Evolutionary conservation across 2,797 vertebrate genomes (phyloP), one percentile per base, ranked within the genome.

Genomic region (Tokudaia muenninki): DNA sequence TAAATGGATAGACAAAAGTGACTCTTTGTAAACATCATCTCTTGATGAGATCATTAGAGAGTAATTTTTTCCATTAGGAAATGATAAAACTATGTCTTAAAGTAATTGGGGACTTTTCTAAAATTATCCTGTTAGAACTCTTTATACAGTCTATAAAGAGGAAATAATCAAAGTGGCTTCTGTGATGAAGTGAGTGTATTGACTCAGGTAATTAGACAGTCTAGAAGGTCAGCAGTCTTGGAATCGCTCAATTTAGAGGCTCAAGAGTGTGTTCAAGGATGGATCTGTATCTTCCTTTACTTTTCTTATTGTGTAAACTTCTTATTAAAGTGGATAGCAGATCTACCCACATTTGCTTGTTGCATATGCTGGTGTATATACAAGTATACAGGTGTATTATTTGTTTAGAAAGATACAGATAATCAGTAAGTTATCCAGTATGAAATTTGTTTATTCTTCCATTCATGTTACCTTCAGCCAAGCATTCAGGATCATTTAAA

Each of bases 291-390:
- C 41, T 55, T 59, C 72, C 50, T 65, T 4, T 17, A 44, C 44
- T 50, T 82, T 41, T 87, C 21, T 63, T 87, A 81, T 79, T 95
- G 44, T 95, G 13, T 94, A 93, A 94, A 55, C 70, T 96, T 94
- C 94, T 97, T 95, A 84, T 94, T 97, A 72, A 81, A 79, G 67
- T 31, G 91, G 47, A 55, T 61, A 91, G 82, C 52, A 63, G 82
- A 93, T 88, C 31, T 93, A n/a, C 29, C 31, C 63, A 81, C 65
- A 91, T 87, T 11, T 67, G n/a, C 65, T 65, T 78, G 75, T 63
- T 94, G 78, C 29, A 94, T 84, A 94, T 95, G 52, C 26, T 57
- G 24, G 74, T 59, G 31, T 82, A 17, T 87, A 95, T 41, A 47
- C 44, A 89, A 77, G 72, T 93, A 10, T 57, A 92, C 92, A 89